Conservation (phyloP, 2,113 vertebrate genomes). For the Ia io region DNA sequence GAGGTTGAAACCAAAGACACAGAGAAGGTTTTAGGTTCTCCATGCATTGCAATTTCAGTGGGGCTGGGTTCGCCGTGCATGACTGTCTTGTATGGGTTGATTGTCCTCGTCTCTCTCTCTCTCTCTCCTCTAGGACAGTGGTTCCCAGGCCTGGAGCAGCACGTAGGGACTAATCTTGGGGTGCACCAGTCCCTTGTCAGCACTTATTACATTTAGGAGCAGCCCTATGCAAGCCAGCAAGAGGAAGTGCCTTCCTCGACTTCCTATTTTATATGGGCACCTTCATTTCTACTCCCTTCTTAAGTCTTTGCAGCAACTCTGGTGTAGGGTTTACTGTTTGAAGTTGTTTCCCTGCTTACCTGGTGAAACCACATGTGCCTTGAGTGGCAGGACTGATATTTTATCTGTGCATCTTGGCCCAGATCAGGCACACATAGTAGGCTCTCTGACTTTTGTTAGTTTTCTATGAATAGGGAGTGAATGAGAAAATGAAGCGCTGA, state of each 20-base stretch:
- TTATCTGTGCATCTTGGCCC: background rate
- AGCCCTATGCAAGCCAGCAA: background rate
- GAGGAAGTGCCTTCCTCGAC: background rate
- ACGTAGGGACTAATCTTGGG: background rate
- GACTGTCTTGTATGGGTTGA: background rate
- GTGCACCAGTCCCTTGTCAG: background rate
- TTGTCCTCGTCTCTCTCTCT: background rate
- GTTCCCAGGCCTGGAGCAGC: background rate
- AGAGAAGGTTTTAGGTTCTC: constrained; percentile 25
- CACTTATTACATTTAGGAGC: constrained; percentile 21
- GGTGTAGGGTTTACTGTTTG: background rate
- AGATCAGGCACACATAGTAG: background rate
- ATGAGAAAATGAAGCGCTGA: background rate
- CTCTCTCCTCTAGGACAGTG: background rate
- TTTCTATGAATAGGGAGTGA: background rate
- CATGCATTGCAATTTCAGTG: background rate
- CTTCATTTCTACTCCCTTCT: background rate
- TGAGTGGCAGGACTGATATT: background rate
- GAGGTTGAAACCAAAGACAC: constrained; percentile 53
- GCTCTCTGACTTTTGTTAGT: background rate
- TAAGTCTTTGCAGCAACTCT: background rate
- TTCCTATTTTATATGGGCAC: background rate
- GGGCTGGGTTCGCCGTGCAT: background rate
- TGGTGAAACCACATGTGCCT: background rate
- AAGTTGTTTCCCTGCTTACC: background rate